These are phyloP conservation scores for Etia nguti DNA, from an alignment of 2,113 vertebrate genomes.

Conservation along the genomic window DNA sequence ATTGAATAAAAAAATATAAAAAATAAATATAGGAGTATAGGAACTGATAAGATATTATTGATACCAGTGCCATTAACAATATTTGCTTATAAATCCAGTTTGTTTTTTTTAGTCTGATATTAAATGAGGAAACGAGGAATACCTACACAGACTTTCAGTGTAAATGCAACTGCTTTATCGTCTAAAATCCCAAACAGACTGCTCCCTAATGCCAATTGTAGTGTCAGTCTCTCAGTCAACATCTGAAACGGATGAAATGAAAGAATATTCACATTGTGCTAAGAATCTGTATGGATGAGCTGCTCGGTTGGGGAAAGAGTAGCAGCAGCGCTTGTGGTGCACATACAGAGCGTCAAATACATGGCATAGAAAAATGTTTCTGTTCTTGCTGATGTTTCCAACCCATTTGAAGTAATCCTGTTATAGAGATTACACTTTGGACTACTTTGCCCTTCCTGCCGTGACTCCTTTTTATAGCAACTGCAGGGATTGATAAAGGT, in stretches of 20 bases:
- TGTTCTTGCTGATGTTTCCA: neutral
- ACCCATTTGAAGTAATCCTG: neutral
- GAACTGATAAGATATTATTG: neutral
- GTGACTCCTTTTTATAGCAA: neutral
- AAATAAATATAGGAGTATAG: neutral
- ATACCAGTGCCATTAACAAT: too few species aligned
- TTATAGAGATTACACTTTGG: neutral
- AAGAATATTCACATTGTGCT: neutral
- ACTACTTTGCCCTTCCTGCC: neutral
- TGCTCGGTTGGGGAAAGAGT: rapidly evolving
- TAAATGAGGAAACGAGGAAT: neutral
- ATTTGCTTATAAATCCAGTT: too few species aligned
- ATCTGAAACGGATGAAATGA: neutral
- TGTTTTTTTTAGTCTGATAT: neutral
- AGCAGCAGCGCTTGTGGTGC: neutral
- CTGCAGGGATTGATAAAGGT: neutral
- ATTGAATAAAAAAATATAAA: neutral
- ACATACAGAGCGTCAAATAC: neutral
- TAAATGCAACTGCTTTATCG: neutral
- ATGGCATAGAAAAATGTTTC: neutral
- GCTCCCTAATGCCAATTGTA: too few species aligned
- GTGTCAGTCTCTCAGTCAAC: neutral
- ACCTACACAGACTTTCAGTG: neutral
- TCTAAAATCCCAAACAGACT: neutral
- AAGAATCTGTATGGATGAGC: neutral